Evolutionary conservation across 92 coral and sea anemone species (phyloP), one percentile per base, ranked within the genome.

Genomic region (Paramuricea clavata): DNA sequence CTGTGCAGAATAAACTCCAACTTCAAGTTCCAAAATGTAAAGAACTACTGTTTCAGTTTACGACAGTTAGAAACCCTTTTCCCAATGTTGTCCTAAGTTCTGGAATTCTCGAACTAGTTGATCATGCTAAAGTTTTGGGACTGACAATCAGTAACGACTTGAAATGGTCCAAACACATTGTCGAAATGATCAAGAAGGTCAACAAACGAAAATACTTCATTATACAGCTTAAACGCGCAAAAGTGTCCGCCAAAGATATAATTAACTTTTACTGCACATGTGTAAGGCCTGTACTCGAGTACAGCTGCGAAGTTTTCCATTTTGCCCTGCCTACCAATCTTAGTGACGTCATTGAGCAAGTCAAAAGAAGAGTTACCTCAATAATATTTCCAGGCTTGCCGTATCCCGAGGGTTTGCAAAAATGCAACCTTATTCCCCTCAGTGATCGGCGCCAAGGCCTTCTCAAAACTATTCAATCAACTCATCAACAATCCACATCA

Each of bases 221-320:
- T 17, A 54, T 54, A 19, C 62, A 54, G 8, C 23, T 17, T 21
- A 54, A 54, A 54, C 62, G 62, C 8, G 62, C 62, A 6, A 54
- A 54, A 54, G 62, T 54, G 62, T 23, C 62, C 26, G 25, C 62
- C 25, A 54, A 54, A 54, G 62, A 54, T 10, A 54, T 54, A 54
- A 54, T 54, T 54, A 19, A 54, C 8, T 54, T 54, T 54, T 54
- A 13, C 62, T 54, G 62, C 17, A 54, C 62, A 17, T 54, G 62
- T 21, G 62, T 54, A 54, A 21, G 62, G 23, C 62, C 27, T 10
- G 62, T 54, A 54, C 62, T 54, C 5, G 62, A 54, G 26, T 54
- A 54, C 62, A 54, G 62, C 22, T 54, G 62, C 8, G 62, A 54
- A 54, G 62, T 54, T 13, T 54, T 54, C 62, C 23, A 54, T 54